Conservation (phyloP, 2,797 vertebrate species). For the Melanotaenia boesemani region DNA sequence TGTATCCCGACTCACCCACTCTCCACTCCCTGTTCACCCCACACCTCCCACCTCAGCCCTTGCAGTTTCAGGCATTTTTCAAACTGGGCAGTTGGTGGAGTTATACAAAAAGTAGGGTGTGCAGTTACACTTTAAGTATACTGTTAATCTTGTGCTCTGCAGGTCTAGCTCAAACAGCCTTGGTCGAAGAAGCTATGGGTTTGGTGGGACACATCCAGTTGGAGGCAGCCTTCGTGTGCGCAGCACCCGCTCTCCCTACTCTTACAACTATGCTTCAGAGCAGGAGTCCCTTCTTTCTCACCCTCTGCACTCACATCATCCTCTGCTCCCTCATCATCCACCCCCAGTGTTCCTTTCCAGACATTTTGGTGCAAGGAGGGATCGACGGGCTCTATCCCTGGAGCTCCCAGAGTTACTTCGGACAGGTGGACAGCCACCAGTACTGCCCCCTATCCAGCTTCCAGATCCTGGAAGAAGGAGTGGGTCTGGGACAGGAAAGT, state of each 20-base stretch:
- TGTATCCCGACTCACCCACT: no score
- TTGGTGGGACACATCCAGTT: conserved; percentile 66
- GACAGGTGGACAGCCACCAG: conserved; percentile 45
- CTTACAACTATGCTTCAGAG: conserved; percentile 81
- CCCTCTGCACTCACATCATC: conserved; percentile 62
- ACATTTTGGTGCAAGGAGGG: conserved; percentile 67
- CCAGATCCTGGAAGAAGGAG: conserved; percentile 77
- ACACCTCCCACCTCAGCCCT: no score
- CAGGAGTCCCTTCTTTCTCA: conserved; percentile 91
- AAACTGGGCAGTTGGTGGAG: no score
- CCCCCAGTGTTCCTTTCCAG: conserved; percentile 65
- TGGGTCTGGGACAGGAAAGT: conserved; percentile 54
- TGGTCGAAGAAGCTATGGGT: conserved; percentile 79
- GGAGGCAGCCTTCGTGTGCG: conserved; percentile 82
- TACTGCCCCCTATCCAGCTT: conserved; percentile 35
- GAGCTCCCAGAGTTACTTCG: conserved; percentile 87
- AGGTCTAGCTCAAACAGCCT: conserved; percentile 95
- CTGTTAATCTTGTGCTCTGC: conserved; percentile 1
- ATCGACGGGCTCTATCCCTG: conserved; percentile 91
- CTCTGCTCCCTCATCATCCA: conserved; percentile 57
- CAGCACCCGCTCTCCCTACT: conserved; percentile 80
- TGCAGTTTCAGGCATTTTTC: no score
- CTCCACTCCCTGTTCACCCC: no score
- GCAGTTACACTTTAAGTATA: not conserved
- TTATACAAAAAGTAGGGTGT: no score